Conservation (phyloP, 2,797 vertebrate species). For the Lophius americanus region DNA sequence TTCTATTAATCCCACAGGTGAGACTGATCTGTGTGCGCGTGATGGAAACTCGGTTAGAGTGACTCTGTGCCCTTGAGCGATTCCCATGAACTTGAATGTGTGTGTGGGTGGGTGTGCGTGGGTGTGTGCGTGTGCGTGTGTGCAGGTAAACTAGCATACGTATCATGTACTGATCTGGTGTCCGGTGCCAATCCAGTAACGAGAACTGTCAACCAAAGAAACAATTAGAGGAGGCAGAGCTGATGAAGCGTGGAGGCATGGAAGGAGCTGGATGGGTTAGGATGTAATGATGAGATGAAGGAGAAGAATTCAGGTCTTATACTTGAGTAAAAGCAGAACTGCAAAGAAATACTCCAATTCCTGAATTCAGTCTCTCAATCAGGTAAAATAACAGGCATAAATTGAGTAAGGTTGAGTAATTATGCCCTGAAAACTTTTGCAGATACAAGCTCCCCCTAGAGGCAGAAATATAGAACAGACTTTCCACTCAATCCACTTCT, state of each 20-base stretch:
- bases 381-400: no score
- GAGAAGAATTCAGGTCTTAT: not conserved
- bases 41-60: conserved; percentile 26
- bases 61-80: conserved; percentile 16
- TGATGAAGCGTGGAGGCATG: not conserved
- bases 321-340: not conserved
- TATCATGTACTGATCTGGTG: conserved; percentile 58
- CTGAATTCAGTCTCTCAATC: not conserved
- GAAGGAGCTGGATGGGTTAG: not conserved
- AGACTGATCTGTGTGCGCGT: conserved; percentile 9
- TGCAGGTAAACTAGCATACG: conserved; percentile 17
- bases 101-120: not conserved
- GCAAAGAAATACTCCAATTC: not conserved
- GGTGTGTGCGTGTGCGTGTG: not conserved
- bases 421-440: no score
- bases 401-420: no score
- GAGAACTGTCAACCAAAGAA: conserved; percentile 28
- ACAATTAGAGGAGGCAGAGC: conserved; percentile 30
- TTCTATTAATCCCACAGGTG: conserved; percentile 44
- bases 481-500: no score
- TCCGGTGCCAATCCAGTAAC: conserved; percentile 50
- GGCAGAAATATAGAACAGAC: no score
- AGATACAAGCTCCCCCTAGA: no score
- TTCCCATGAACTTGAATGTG: not conserved
- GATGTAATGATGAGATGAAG: not conserved